phyloP scores from a whole-genome alignment of 2,888 invertebrate species.

The Automeris io region DNA sequence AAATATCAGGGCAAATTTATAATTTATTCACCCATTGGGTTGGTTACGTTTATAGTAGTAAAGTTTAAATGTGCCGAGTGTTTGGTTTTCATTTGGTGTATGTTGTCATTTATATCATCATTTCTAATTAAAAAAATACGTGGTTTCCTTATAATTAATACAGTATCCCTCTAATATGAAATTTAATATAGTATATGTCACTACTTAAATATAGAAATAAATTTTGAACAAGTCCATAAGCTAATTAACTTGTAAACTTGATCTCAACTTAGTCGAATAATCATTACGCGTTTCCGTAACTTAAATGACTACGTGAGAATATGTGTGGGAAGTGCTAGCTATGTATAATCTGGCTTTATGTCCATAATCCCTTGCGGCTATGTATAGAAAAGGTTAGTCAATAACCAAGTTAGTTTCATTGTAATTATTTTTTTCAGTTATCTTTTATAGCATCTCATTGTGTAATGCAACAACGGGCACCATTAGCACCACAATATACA shows the following conservation, averaged over 20 bases:
- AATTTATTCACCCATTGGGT: too few relatives aligned
- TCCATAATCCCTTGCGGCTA: conserved; percentile 6
- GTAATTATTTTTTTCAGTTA: conserved; percentile 1
- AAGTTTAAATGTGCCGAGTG: too few relatives aligned
- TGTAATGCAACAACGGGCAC: not conserved
- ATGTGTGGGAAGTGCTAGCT: conserved; percentile 2
- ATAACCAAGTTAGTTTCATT: not conserved
- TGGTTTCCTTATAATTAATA: too few relatives aligned
- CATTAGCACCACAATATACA: not conserved
- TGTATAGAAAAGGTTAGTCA: conserved; percentile 1
- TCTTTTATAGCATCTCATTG: not conserved
- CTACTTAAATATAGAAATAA: conserved; percentile 2
- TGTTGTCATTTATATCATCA: too few relatives aligned
- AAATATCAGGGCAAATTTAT: too few relatives aligned
- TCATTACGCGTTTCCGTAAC: conserved; percentile 7
- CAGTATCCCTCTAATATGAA: too few relatives aligned
- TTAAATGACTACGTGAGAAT: conserved; percentile 6
- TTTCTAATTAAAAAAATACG: too few relatives aligned
- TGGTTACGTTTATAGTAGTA: too few relatives aligned
- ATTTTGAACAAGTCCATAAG: conserved; percentile 6
- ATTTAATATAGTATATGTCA: not conserved
- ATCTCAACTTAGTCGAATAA: conserved; percentile 3
- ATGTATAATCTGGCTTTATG: conserved; percentile 7
- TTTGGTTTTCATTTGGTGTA: too few relatives aligned
- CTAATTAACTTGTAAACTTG: conserved; percentile 8